These are phyloP conservation scores for Drosophila longiperda DNA, from an alignment of 2,888 invertebrate species.

Conservation along the genomic window DNA sequence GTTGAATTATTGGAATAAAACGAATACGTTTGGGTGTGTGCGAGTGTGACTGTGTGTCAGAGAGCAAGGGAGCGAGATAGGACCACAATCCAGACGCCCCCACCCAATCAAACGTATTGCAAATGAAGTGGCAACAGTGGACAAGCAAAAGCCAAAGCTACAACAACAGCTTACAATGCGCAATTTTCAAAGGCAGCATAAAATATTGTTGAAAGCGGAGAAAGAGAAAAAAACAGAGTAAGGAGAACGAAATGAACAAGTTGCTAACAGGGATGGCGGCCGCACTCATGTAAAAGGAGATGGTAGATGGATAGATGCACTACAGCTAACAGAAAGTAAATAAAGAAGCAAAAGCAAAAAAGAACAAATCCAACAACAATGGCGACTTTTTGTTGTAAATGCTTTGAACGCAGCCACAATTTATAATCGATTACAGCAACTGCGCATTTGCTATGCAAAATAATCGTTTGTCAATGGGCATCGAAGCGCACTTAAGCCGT, in stretches of 20 bases:
- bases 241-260: conserved; percentile 39
- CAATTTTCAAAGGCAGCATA: conserved; percentile 35
- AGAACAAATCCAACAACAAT: conserved; percentile 44
- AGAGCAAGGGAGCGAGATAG: conserved; percentile 10
- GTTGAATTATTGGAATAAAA: conserved; percentile 41
- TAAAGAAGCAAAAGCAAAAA: conserved; percentile 45
- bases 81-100: conserved; percentile 24
- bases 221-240: neutral
- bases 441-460: conserved; percentile 26
- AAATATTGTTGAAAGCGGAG: conserved; percentile 34
- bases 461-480: conserved; percentile 48
- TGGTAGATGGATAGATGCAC: conserved; percentile 24
- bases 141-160: conserved; percentile 21
- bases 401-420: conserved; percentile 26
- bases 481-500: conserved; percentile 29
- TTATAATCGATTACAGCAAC: conserved; percentile 44
- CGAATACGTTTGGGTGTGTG: conserved; percentile 4
- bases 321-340: conserved; percentile 23
- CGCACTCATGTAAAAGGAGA: conserved; percentile 29
- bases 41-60: conserved; percentile 14
- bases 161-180: conserved; percentile 40
- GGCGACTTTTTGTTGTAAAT: conserved; percentile 14
- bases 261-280: conserved; percentile 30
- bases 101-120: conserved; percentile 44
- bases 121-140: conserved; percentile 63